A percentile compares a stretch with the other conserved stretches of the same genome.
Conservation (phyloP, 2,113 vertebrate species). For the Leptobrachium ailaonicum region DNA sequence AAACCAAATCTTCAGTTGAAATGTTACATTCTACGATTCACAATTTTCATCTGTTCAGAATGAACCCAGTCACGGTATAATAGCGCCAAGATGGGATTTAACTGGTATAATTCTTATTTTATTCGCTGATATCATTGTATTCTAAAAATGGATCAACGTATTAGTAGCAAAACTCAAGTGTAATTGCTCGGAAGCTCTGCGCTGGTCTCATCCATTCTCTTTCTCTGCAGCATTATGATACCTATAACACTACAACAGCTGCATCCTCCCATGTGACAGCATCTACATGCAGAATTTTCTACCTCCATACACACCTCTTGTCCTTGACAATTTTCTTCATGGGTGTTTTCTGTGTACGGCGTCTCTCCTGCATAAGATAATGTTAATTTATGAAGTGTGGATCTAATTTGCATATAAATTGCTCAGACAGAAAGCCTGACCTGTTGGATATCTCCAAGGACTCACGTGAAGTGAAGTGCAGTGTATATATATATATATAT, state of each 20-base stretch:
- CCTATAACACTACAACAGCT: constrained; percentile 15
- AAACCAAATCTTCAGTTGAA: no score
- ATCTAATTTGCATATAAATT: constrained; percentile 49
- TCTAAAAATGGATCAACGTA: no score
- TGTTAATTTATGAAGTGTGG: constrained; percentile 29
- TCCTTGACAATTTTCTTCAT: constrained; percentile 34
- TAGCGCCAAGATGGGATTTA: neutral
- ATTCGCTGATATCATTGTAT: neutral
- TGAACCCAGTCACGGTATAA: neutral
- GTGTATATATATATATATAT: no score
- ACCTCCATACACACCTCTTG: constrained; percentile 11
- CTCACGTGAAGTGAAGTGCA: neutral
- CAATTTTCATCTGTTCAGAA: no score
- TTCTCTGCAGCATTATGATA: neutral
- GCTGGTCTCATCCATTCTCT: neutral
- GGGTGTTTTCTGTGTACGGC: constrained; percentile 15
- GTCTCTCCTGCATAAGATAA: constrained; percentile 19
- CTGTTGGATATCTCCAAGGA: constrained; percentile 39
- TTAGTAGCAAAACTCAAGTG: no score
- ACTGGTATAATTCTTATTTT: neutral
- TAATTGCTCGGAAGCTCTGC: neutral
- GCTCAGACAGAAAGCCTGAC: constrained; percentile 33
- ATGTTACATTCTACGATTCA: no score
- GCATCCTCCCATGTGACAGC: constrained; percentile 15
- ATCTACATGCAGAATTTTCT: constrained; percentile 4